Conservation (phyloP, 2,888 invertebrate species). For the Leptogaster cylindrica region DNA sequence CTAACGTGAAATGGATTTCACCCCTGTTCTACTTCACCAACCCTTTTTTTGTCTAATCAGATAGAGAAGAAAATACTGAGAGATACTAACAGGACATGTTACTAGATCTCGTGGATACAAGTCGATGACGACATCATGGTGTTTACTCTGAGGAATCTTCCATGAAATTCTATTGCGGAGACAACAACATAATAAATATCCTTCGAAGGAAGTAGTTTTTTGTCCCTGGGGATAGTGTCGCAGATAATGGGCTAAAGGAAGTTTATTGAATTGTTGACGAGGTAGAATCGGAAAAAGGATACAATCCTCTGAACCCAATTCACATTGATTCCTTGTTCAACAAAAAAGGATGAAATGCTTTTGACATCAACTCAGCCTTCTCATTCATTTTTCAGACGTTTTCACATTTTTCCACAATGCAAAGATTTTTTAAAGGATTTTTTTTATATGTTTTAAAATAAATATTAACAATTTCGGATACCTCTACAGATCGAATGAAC, state of each 20-base stretch:
- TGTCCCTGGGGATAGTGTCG: neutral
- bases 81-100: neutral
- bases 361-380: no score
- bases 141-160: conserved; percentile 5
- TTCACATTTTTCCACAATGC: no score
- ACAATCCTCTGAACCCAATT: no score
- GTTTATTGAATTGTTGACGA: conserved; percentile 1
- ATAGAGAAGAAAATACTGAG: conserved; percentile 4
- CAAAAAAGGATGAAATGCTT: no score
- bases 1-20: conserved; percentile 26
- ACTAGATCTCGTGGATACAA: conserved; percentile 3
- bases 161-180: conserved; percentile 3
- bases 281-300: no score
- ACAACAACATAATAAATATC: conserved; percentile 13
- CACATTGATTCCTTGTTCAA: no score
- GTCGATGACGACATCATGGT: conserved; percentile 5
- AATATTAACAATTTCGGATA: no score
- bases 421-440: no score
- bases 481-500: no score
- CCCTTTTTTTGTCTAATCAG: conserved; percentile 10
- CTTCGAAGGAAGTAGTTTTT: conserved; percentile 9
- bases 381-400: no score
- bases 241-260: neutral
- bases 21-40: neutral
- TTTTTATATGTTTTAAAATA: no score